Evolutionary conservation across 1,140 invertebrate species (phyloP).

Genomic region (Drosophila yakuba): DNA sequence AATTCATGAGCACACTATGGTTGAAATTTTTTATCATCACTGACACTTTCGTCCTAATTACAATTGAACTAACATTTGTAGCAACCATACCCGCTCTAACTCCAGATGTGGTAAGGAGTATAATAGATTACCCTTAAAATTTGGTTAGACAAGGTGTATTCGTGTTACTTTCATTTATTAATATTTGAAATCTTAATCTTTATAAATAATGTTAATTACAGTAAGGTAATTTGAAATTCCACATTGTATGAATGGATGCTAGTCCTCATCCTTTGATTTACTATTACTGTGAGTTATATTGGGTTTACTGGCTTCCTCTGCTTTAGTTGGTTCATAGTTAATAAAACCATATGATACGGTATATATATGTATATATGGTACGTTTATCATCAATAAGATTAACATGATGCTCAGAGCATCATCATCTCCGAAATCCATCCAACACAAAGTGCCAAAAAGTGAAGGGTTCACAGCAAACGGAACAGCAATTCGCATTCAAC

Average conservation of each 20-base stretch:
- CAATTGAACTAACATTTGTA: no score
- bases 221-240: slow-evolving; percentile 73
- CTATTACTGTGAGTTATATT: slow-evolving; percentile 39
- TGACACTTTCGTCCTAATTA: no score
- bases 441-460: slow-evolving; percentile 80
- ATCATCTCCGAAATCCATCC: slow-evolving; percentile 37
- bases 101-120: no score
- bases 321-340: slow-evolving; percentile 48
- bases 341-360: slow-evolving; percentile 58
- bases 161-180: slow-evolving; percentile 69
- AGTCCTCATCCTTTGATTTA: slow-evolving; percentile 53
- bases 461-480: slow-evolving; percentile 78
- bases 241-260: slow-evolving; percentile 45
- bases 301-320: slow-evolving; percentile 18
- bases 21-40: no score
- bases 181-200: slow-evolving; percentile 76
- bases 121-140: no score
- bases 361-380: slow-evolving; percentile 23
- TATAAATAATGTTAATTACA: slow-evolving; percentile 70
- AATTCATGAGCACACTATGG: no score
- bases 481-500: slow-evolving; percentile 71
- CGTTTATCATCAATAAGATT: slow-evolving; percentile 54
- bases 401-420: slow-evolving; percentile 78
- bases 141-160: neutral
- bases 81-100: no score